Conservation (phyloP, 1,140 invertebrate species). For the Riptortus pedestris region DNA sequence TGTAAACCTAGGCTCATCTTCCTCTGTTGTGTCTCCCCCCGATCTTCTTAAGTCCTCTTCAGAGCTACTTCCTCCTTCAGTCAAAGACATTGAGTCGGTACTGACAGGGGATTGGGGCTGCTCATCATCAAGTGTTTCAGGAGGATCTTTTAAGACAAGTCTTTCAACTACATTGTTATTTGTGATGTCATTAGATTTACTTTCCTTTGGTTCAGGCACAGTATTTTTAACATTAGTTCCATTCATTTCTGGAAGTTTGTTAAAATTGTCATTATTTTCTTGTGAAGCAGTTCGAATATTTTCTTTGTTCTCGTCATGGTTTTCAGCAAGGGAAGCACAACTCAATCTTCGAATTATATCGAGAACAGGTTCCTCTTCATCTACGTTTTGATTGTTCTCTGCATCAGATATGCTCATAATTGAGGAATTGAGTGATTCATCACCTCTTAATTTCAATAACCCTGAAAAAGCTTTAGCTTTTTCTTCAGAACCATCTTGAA, state of each 20-base stretch:
- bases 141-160: not conserved
- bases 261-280: not conserved
- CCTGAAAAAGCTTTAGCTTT: conserved; percentile 10
- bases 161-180: conserved; percentile 12
- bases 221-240: not conserved
- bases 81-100: conserved; percentile 25
- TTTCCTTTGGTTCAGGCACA: not conserved
- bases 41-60: conserved; percentile 29
- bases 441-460: not conserved
- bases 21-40: conserved; percentile 26
- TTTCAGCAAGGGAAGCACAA: not conserved
- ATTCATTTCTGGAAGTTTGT: not conserved
- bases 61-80: conserved; percentile 25
- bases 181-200: not conserved
- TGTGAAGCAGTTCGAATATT: not conserved
- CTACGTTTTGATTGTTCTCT: conserved; percentile 6
- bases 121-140: conserved; percentile 14
- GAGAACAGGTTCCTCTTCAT: conserved; percentile 14
- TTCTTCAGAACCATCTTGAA: conserved; percentile 15
- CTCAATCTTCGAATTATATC: conserved; percentile 13
- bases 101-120: conserved; percentile 13
- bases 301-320: conserved; percentile 4
- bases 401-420: conserved; percentile 23
- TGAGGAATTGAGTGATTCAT: conserved; percentile 17
- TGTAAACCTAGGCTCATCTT: conserved; percentile 43